A percentile compares a stretch with the other conserved stretches of the same genome.
These are phyloP conservation scores for Lepus americanus DNA, from an alignment of 2,113 vertebrate species.

Conservation along the genomic window DNA sequence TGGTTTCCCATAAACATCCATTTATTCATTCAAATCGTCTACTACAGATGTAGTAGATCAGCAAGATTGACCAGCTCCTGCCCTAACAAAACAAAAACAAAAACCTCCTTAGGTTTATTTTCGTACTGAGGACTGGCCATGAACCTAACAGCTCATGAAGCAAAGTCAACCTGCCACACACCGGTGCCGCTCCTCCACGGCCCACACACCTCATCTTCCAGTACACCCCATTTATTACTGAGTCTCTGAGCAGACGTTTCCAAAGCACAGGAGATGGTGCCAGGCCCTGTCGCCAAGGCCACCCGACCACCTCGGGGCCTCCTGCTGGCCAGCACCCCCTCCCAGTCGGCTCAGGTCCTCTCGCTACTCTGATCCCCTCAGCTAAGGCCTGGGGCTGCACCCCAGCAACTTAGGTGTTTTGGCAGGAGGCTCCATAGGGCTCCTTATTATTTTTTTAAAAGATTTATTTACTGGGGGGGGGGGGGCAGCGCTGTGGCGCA, in stretches of 20 bases:
- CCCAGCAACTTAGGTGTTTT: background rate
- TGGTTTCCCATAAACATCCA: background rate
- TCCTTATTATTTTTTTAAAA: too few species aligned
- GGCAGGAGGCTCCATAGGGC: too few species aligned
- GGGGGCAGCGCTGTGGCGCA: too few species aligned
- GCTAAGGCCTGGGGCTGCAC: too few species aligned
- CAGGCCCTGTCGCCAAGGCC: background rate
- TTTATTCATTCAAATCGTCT: background rate
- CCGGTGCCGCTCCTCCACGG: background rate
- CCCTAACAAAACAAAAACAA: slow-evolving; percentile 7
- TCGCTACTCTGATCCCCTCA: background rate
- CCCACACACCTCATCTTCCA: background rate
- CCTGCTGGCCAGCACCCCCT: background rate
- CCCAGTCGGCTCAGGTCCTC: background rate
- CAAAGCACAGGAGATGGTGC: background rate
- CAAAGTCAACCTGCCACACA: background rate
- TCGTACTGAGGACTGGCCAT: background rate
- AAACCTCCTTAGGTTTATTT: background rate
- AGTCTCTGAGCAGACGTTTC: background rate
- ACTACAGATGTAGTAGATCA: background rate
- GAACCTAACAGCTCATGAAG: background rate
- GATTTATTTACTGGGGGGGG: too few species aligned
- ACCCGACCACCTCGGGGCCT: background rate
- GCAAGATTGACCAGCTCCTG: background rate
- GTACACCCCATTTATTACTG: background rate